Evolutionary conservation across 2,113 vertebrate genomes (phyloP).

Genomic region (Hyaena hyaena): DNA sequence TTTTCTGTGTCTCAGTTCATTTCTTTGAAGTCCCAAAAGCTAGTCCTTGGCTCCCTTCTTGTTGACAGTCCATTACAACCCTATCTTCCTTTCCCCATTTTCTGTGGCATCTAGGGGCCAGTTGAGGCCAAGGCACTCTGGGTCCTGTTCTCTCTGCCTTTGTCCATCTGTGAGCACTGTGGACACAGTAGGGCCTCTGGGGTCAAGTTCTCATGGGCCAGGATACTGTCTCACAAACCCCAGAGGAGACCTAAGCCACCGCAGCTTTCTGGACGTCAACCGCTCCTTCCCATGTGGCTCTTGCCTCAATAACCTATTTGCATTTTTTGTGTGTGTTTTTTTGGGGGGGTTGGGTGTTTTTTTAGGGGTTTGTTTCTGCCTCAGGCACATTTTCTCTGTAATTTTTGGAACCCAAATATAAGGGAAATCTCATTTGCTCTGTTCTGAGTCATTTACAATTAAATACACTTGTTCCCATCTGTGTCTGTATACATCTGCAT

Average conservation of each 20-base stretch:
- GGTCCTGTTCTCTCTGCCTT: not conserved
- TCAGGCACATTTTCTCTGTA: constrained; percentile 79
- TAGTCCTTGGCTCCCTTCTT: constrained; percentile 13
- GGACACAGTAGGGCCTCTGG: not conserved
- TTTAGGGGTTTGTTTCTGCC: constrained; percentile 74
- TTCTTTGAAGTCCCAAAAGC: constrained; percentile 37
- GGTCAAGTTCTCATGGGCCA: not conserved
- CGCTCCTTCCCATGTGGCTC: constrained; percentile 1
- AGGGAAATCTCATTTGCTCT: constrained; percentile 81
- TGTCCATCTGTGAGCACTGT: not conserved
- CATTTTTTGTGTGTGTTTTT: not conserved
- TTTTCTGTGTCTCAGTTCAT: not conserved
- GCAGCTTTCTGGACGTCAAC: constrained; percentile 1
- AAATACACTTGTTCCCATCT: constrained; percentile 84
- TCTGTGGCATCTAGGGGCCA: not conserved
- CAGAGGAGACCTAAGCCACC: not conserved
- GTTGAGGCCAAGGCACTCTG: not conserved
- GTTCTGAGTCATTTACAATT: constrained; percentile 83
- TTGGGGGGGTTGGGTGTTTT: not conserved
- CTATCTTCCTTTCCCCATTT: not conserved
- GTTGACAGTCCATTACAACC: not conserved
- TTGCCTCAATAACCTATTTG: not conserved
- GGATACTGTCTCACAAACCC: not conserved
- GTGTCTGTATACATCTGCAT: constrained; percentile 84
- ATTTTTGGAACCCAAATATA: constrained; percentile 83